Evolutionary conservation across 1,140 invertebrate species (phyloP), one percentile per base, ranked within the genome.

Genomic region (Uloborus diversus): DNA sequence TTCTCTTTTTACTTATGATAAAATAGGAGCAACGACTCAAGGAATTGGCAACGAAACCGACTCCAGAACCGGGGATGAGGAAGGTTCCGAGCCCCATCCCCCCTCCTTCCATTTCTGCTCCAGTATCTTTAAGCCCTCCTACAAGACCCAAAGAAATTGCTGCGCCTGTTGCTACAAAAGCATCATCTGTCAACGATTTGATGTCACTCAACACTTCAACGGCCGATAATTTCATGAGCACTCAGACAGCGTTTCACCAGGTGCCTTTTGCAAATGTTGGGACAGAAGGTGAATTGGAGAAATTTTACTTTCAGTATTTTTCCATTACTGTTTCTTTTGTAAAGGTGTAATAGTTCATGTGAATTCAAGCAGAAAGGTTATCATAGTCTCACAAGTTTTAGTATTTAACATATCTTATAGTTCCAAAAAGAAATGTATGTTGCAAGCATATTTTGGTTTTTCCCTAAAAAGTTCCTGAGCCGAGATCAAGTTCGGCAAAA

Each of bases 21-120:
- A n/a, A n/a, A n/a, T n/a, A 79, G 76, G 76, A 79, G 42, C 76
- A 79, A 11, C 37, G 76, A 42, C 35, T 79, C 13, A 79, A 69
- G 61, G 76, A 79, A 49, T 33, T 68, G 14, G 42, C 64, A 20
- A 20, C 17, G 59, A 57, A 27, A 11, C 64, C 32, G 23, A 4
- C 64, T 14, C 4, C 14, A 9, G 76, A 79, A 2, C 9, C 64
- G 3, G n/a, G 25, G 51, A 11, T 20, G 9, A 28, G 7, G 11
- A 78, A 78, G 32, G 76, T 62, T 32, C 65, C 76, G 25, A 79
- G 64, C 35, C 64, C 76, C 23, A 57, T 79, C 17, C 76, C 76
- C 4, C 64, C 64, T 27, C 76, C 76, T 33, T 61, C 76, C 32
- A 53, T 35, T 17, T 7, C 57, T 25, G 47, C 35, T 5, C 17